A percentile compares a stretch with the other conserved stretches of the same genome.
Evolutionary conservation across 2,113 vertebrate genomes (phyloP).

Genomic region (Rafetus swinhoei): DNA sequence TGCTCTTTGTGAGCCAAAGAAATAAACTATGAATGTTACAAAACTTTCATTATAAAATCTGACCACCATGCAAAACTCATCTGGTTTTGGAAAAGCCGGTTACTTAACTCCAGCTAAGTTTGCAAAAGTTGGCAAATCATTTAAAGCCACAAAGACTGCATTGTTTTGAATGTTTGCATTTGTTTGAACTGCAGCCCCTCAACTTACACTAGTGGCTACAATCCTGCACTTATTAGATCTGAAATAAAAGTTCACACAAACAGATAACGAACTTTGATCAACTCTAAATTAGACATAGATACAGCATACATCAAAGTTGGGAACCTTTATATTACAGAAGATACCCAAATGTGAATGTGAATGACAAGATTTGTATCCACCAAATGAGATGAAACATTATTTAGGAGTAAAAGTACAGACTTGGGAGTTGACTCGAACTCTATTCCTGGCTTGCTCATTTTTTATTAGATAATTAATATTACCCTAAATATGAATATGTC

Average conservation of each 20-base stretch:
- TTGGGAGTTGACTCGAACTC: not conserved
- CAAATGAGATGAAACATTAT: not conserved
- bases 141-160: not conserved
- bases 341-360: not conserved
- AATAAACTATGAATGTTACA: not conserved
- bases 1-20: not conserved
- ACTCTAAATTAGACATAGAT: not conserved
- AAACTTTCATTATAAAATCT: not conserved
- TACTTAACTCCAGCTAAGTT: not conserved
- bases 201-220: not conserved
- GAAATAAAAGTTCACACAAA: not conserved
- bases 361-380: not conserved
- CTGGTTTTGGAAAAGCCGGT: not conserved
- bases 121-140: not conserved
- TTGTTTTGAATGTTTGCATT: not conserved
- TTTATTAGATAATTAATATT: not conserved
- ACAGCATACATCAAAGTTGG: not conserved
- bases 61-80: not conserved
- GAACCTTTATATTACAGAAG: not conserved
- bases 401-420: too few species aligned
- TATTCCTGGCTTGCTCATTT: not conserved
- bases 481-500: not conserved
- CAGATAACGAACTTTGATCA: not conserved
- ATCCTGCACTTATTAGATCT: not conserved
- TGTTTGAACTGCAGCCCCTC: not conserved